Evolutionary conservation across 2,113 vertebrate genomes (phyloP), one percentile per base, ranked within the genome.

Genomic region (Tor tambroides): DNA sequence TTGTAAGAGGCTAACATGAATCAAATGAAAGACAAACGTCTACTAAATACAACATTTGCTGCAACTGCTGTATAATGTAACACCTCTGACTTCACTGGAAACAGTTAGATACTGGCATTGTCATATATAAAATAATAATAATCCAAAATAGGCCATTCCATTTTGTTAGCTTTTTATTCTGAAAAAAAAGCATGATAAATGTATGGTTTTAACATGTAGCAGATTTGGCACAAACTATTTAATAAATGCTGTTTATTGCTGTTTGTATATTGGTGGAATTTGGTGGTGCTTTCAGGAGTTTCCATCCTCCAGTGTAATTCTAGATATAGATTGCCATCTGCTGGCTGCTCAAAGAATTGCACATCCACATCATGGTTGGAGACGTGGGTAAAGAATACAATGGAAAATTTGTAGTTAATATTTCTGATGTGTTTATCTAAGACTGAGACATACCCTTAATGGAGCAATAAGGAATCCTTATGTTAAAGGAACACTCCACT

Each of bases 281-380:
- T 32, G 28, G 17, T 59, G 30, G 9, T 23, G 54, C 54, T n/a
- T 10, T 19, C 17, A 59, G 30, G 3, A 69, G 51, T 30, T 23
- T 74, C 21, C 9, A 26, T 12, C 28, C 0, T 59, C 28, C 30
- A 41, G 10, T 61, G 23, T 26, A 63, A 17, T 80, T 61, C 21
- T 43, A 35, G 69, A 21, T 74, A 8, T 84, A 54, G 8, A 82
- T 21, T 32, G 61, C 67, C 88, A 83, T 84, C 88, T 89, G 56
- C 51, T 89, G 88, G 85, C 10, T 26, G 5, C 7, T 23, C 8
- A 43, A 77, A 77, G 26, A 77, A 5, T 30, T 77, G 54, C 72
- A 63, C 1, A 85, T 41, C 30, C 21, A n/a, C 11, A 15, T 23
- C 0, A 12, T 69, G 15, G 0, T 49, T 74, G 19, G 30, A 21